A percentile compares a stretch with the other conserved stretches of the same genome.
phyloP scores from a whole-genome alignment of 2,888 invertebrate genomes.

The Euproctis similis region DNA sequence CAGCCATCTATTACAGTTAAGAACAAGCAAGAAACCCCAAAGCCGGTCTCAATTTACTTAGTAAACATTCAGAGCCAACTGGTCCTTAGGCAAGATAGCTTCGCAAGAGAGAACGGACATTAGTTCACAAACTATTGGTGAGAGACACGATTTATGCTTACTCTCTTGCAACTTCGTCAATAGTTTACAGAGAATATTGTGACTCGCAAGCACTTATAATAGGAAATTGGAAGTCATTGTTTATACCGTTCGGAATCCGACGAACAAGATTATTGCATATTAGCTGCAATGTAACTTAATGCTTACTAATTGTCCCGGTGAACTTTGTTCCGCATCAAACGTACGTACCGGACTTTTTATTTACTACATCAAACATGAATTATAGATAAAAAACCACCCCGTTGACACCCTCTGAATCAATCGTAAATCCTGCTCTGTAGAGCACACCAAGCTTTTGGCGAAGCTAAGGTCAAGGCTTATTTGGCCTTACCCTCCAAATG shows the following conservation, averaged over 20 bases:
- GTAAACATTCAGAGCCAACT: conserved; percentile 38
- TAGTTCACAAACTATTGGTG: conserved; percentile 44
- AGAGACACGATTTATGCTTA: conserved; percentile 48
- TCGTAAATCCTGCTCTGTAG: too few species aligned
- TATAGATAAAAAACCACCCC: too few species aligned
- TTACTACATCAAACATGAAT: too few species aligned
- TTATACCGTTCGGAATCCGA: conserved; percentile 43
- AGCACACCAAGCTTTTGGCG: too few species aligned
- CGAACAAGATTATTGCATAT: conserved; percentile 21
- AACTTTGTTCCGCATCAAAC: too few species aligned
- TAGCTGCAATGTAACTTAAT: conserved; percentile 27
- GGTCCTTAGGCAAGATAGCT: conserved; percentile 36
- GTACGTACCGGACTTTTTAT: too few species aligned
- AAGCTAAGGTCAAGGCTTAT: too few species aligned
- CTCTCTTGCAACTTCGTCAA: conserved; percentile 42
- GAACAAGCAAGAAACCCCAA: conserved; percentile 27
- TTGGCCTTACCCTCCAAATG: too few species aligned
- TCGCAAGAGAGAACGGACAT: conserved; percentile 44
- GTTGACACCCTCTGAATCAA: too few species aligned
- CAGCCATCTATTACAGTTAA: conserved; percentile 25
- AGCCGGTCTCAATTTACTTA: conserved; percentile 36
- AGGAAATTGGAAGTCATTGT: conserved; percentile 49
- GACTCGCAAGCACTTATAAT: conserved; percentile 19
- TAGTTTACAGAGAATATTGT: conserved; percentile 33
- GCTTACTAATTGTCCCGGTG: too few species aligned